Evolutionary conservation across 1,140 invertebrate genomes (phyloP).

Genomic region (Aethina tumida): DNA sequence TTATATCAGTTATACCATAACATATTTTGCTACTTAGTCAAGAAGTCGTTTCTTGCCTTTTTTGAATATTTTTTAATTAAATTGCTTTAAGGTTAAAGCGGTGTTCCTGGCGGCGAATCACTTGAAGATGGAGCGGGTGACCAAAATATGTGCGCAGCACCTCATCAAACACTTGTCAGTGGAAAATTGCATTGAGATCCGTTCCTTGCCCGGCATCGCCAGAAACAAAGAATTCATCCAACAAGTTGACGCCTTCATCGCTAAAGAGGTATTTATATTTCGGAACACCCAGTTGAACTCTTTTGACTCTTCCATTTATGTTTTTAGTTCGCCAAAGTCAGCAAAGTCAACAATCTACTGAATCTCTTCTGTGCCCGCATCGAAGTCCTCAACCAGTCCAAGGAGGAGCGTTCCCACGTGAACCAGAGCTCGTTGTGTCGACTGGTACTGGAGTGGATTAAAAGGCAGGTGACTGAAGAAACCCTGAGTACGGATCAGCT

Average conservation of each 20-base stretch:
- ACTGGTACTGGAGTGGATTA: conserved; percentile 60
- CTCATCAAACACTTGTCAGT: conserved; percentile 56
- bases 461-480: conserved; percentile 42
- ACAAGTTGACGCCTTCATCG: conserved; percentile 62
- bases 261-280: conserved; percentile 48
- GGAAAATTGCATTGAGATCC: conserved; percentile 60
- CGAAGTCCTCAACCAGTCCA: conserved; percentile 52
- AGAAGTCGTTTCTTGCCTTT: neutral
- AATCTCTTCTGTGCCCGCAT: conserved; percentile 54
- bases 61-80: neutral
- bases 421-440: conserved; percentile 49
- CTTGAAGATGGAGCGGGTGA: conserved; percentile 63
- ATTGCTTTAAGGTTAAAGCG: conserved; percentile 48
- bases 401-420: conserved; percentile 51
- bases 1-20: conserved; percentile 4
- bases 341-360: conserved; percentile 44
- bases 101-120: conserved; percentile 64
- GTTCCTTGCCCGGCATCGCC: conserved; percentile 55
- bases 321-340: conserved; percentile 48
- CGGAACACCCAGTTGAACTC: neutral
- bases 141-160: conserved; percentile 58
- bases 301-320: conserved; percentile 2
- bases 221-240: conserved; percentile 48
- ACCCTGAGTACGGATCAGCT: conserved; percentile 40
- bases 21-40: neutral